Percentiles rank a stretch among this genome's conserved stretches.
Evolutionary conservation across 2,888 invertebrate genomes (phyloP).

Genomic region (Sarcophaga subvicina): DNA sequence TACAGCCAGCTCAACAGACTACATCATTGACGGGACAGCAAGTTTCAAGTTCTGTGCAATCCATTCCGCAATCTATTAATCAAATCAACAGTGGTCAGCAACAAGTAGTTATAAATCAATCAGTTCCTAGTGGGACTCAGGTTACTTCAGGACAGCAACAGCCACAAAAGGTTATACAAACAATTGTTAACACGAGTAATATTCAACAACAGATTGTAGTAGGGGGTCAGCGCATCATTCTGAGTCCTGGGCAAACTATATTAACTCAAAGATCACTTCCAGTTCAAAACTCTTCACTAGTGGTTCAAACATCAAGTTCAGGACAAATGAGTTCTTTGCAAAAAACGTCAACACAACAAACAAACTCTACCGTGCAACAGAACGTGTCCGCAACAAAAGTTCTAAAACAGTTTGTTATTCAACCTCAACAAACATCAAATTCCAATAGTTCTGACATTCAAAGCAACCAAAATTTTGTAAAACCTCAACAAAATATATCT

Average conservation of each 20-base stretch:
- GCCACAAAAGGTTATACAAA: constrained; percentile 81
- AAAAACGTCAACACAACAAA: constrained; percentile 65
- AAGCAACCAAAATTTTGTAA: constrained; percentile 68
- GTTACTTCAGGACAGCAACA: constrained; percentile 66
- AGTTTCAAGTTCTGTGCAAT: constrained; percentile 48
- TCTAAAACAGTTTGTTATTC: constrained; percentile 77
- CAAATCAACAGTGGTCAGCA: constrained; percentile 72
- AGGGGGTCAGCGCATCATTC: constrained; percentile 81
- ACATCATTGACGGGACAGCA: constrained; percentile 72
- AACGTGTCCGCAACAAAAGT: constrained; percentile 73
- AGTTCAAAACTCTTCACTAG: constrained; percentile 75
- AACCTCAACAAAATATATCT: constrained; percentile 71
- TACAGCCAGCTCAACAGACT: constrained; percentile 77
- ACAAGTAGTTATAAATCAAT: constrained; percentile 73
- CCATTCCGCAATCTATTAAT: constrained; percentile 60
- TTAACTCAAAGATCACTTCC: constrained; percentile 80
- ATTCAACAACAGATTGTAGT: constrained; percentile 81
- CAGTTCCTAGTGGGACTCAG: constrained; percentile 41
- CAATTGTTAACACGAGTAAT: constrained; percentile 81
- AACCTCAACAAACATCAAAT: constrained; percentile 71
- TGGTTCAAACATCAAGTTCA: constrained; percentile 71
- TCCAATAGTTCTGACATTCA: constrained; percentile 77
- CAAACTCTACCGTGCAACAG: constrained; percentile 69
- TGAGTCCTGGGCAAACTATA: constrained; percentile 81
- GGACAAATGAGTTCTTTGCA: constrained; percentile 70